Evolutionary conservation across 2,113 vertebrate genomes (phyloP).

Genomic region (Leucopsar rothschildi): DNA sequence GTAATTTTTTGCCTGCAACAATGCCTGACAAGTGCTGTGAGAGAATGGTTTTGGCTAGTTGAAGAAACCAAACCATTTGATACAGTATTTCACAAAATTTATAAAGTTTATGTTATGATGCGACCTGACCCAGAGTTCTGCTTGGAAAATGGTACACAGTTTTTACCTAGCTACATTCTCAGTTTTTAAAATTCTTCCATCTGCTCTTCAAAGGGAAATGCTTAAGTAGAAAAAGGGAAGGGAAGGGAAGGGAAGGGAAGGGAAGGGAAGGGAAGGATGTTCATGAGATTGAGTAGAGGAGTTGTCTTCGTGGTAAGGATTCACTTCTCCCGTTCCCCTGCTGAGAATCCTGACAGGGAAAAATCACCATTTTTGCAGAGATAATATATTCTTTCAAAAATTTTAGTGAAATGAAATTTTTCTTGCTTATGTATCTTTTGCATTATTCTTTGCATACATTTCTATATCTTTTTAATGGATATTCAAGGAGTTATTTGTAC

Average conservation of each 20-base stretch:
- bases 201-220: not conserved
- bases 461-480: not conserved
- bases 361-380: not conserved
- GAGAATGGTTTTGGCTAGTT: not conserved
- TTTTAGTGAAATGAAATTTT: not conserved
- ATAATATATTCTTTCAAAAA: not conserved
- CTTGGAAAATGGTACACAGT: not conserved
- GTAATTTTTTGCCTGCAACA: not conserved
- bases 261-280: not conserved
- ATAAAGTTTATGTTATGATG: not conserved
- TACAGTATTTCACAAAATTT: not conserved
- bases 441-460: not conserved
- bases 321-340: not conserved
- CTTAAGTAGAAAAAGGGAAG: not conserved
- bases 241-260: not conserved
- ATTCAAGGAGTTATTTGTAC: not conserved
- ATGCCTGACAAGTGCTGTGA: not conserved
- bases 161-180: not conserved
- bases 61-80: not conserved
- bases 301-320: not conserved
- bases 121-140: not conserved
- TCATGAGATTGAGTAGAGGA: not conserved
- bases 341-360: not conserved
- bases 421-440: not conserved
- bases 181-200: not conserved